Evolutionary conservation across 2,888 invertebrate genomes (phyloP).

Genomic region (Crepidodera aurea): DNA sequence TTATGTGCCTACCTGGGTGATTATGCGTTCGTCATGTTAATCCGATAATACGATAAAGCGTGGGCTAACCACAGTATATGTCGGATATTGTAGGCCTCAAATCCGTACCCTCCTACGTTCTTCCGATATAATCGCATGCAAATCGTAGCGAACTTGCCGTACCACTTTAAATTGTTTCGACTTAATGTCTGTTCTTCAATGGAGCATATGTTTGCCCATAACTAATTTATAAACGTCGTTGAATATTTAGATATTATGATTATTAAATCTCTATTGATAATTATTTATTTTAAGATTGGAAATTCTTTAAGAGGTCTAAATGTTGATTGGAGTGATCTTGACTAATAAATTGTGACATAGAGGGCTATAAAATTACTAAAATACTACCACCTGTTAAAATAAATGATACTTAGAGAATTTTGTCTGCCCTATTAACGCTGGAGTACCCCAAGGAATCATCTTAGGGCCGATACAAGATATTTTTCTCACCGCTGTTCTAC

Average conservation of each 20-base stretch:
- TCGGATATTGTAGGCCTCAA: slow-evolving; percentile 41
- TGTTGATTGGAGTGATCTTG: no score
- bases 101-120: slow-evolving; percentile 38
- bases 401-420: no score
- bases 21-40: slow-evolving; percentile 29
- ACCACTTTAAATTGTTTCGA: slow-evolving; percentile 36
- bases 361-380: no score
- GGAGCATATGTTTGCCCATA: slow-evolving; percentile 3
- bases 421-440: no score
- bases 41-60: slow-evolving; percentile 30
- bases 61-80: slow-evolving; percentile 34
- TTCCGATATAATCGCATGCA: slow-evolving; percentile 41
- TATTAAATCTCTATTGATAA: no score
- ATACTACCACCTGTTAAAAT: no score
- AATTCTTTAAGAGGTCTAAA: no score
- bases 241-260: background rate
- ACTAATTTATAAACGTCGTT: slow-evolving; percentile 17
- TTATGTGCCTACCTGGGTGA: slow-evolving; percentile 32
- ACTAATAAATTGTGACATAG: no score
- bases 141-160: slow-evolving; percentile 39
- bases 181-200: slow-evolving; percentile 21
- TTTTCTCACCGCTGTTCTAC: no score
- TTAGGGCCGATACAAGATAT: no score
- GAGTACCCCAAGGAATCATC: no score
- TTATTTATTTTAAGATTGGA: no score